Evolutionary conservation across 64 coral and sea anemone species (phyloP).

Genomic region (Montipora capricornis): DNA sequence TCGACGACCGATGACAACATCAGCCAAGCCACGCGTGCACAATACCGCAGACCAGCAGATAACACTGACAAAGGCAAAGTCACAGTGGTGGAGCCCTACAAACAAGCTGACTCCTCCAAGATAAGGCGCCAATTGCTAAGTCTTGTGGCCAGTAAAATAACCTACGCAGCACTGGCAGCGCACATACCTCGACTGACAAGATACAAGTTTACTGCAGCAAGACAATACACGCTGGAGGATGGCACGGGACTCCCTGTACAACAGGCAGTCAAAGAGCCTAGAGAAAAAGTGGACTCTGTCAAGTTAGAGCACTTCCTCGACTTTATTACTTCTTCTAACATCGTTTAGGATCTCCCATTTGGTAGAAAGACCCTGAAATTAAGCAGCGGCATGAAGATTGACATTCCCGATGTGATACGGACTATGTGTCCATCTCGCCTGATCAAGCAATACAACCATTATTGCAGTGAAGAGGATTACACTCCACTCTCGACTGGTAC

Average conservation of each 20-base stretch:
- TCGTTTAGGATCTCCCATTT: slow-evolving; percentile 44
- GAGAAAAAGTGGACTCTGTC: slow-evolving; percentile 29
- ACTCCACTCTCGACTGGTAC: no score
- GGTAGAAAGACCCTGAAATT: slow-evolving; percentile 30
- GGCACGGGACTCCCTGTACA: not conserved
- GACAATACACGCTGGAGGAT: not conserved
- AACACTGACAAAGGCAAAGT: no score
- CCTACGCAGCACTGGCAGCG: not conserved
- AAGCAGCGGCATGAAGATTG: slow-evolving; percentile 8
- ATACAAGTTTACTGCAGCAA: no score
- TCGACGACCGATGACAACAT: not conserved
- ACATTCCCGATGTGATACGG: slow-evolving; percentile 38
- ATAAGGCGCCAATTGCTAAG: slow-evolving; percentile 48
- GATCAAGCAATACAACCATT: no score
- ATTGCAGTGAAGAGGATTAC: no score
- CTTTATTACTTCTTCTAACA: slow-evolving; percentile 46
- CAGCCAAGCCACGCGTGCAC: not conserved
- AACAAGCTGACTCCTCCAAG: slow-evolving; percentile 24
- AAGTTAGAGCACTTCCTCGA: slow-evolving; percentile 57
- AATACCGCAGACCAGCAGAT: not conserved
- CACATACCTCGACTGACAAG: slow-evolving; percentile 22
- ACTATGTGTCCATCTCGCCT: not conserved
- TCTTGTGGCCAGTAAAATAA: slow-evolving; percentile 57
- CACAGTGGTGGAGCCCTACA: slow-evolving; percentile 22
- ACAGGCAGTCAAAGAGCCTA: not conserved